Evolutionary conservation across 2,113 vertebrate species (phyloP).

Genomic region (Stegostoma tigrinum): DNA sequence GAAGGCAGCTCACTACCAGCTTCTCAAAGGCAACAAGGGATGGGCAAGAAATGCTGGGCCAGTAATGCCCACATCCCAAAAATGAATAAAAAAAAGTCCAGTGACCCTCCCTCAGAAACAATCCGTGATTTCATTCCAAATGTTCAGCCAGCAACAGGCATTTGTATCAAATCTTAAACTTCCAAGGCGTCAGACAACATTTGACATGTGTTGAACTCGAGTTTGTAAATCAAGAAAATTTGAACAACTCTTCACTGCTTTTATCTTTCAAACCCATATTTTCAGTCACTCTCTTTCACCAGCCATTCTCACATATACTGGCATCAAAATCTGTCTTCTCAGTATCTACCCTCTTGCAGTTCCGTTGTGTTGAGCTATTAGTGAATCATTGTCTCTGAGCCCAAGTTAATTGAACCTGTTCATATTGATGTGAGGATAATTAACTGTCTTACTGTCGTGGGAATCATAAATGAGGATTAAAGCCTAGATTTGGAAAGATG

Average conservation of each 20-base stretch:
- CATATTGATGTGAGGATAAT: neutral
- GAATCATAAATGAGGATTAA: neutral
- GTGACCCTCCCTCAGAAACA: too few species aligned
- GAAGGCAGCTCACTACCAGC: too few species aligned
- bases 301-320: too few species aligned
- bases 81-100: too few species aligned
- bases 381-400: neutral
- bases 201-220: neutral
- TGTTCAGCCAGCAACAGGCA: neutral
- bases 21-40: too few species aligned
- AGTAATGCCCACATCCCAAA: too few species aligned
- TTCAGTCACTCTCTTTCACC: too few species aligned
- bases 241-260: neutral
- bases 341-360: neutral
- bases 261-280: too few species aligned
- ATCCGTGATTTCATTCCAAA: neutral
- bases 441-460: neutral
- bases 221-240: neutral
- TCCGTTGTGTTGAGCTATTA: neutral
- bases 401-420: neutral
- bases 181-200: neutral
- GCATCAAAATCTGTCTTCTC: neutral
- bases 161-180: neutral
- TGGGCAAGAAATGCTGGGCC: too few species aligned
- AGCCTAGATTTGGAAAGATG: conserved; percentile 4